These are phyloP conservation scores for Drosophila varians DNA, from an alignment of 1,140 invertebrate genomes.

Conservation along the genomic window DNA sequence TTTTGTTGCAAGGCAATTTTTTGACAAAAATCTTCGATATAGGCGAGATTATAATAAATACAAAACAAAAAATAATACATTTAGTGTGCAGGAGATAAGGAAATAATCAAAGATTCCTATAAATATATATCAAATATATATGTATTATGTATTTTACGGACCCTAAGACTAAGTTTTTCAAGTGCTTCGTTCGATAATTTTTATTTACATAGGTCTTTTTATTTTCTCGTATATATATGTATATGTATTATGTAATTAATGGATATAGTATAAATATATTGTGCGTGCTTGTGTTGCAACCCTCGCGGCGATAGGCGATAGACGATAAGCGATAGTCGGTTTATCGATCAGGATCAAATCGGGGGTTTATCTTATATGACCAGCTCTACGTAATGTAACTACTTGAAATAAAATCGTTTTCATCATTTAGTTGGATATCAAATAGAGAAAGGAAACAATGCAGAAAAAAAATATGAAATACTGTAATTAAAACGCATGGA, in stretches of 20 bases:
- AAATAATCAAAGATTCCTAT: constrained; percentile 4
- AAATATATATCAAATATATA: constrained; percentile 12
- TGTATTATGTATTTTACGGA: constrained; percentile 18
- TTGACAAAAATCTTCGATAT: constrained; percentile 10
- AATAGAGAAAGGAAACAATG: background rate
- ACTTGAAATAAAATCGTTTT: constrained; percentile 1
- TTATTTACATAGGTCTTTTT: constrained; percentile 53
- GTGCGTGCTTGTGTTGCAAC: constrained; percentile 11
- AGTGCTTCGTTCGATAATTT: constrained; percentile 16
- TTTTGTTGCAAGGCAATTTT: constrained; percentile 16
- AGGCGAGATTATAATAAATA: constrained; percentile 66
- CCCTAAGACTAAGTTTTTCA: constrained; percentile 33
- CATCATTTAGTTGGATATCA: background rate
- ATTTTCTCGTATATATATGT: constrained; percentile 16
- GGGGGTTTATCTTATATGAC: constrained; percentile 47
- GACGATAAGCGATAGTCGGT: constrained; percentile 1
- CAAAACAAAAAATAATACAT: constrained; percentile 54
- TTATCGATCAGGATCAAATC: constrained; percentile 20
- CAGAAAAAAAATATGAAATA: background rate
- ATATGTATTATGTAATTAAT: constrained; percentile 12
- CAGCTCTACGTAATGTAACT: constrained; percentile 42
- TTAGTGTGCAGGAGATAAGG: constrained; percentile 23
- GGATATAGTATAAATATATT: constrained; percentile 36
- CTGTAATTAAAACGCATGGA: background rate
- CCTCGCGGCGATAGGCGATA: constrained; percentile 20